These are phyloP conservation scores for Illadopsis cleaveri DNA, from an alignment of 2,113 vertebrate species.

Conservation along the genomic window DNA sequence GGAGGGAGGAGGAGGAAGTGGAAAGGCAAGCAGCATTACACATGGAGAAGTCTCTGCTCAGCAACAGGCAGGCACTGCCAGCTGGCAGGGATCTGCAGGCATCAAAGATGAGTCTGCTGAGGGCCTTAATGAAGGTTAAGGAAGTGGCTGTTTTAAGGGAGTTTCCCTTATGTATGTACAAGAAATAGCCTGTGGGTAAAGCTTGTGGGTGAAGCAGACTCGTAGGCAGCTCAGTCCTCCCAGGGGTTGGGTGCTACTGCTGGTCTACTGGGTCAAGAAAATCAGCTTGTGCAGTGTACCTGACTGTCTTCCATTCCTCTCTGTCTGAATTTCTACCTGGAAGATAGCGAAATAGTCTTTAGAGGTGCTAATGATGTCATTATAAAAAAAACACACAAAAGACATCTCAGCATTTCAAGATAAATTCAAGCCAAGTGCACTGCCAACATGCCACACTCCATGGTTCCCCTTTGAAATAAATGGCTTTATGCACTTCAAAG, in stretches of 20 bases:
- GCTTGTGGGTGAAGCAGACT: conserved; percentile 15
- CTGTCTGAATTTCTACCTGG: background rate
- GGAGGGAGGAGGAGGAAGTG: conserved; percentile 60
- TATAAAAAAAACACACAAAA: conserved; percentile 8
- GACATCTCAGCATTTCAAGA: conserved; percentile 12
- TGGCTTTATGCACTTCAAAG: conserved; percentile 55
- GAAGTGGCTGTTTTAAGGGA: conserved; percentile 51
- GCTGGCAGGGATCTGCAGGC: conserved; percentile 42
- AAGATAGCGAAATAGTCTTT: background rate
- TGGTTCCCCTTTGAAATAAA: conserved; percentile 53
- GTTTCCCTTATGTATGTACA: conserved; percentile 43
- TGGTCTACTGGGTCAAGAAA: background rate
- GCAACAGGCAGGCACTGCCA: conserved; percentile 24
- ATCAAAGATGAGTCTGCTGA: conserved; percentile 40
- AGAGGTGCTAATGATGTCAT: conserved; percentile 19
- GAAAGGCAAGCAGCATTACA: background rate
- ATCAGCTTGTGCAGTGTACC: background rate
- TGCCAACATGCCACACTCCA: conserved; percentile 25
- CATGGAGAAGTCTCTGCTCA: conserved; percentile 52
- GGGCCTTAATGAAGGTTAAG: conserved; percentile 18
- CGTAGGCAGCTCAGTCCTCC: background rate
- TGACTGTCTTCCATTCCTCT: background rate
- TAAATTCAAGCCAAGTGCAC: conserved; percentile 31
- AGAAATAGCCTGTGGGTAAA: conserved; percentile 21
- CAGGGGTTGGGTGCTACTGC: background rate